These are phyloP conservation scores for Mythimna albipuncta DNA, from an alignment of 2,888 invertebrate genomes.

Conservation along the genomic window DNA sequence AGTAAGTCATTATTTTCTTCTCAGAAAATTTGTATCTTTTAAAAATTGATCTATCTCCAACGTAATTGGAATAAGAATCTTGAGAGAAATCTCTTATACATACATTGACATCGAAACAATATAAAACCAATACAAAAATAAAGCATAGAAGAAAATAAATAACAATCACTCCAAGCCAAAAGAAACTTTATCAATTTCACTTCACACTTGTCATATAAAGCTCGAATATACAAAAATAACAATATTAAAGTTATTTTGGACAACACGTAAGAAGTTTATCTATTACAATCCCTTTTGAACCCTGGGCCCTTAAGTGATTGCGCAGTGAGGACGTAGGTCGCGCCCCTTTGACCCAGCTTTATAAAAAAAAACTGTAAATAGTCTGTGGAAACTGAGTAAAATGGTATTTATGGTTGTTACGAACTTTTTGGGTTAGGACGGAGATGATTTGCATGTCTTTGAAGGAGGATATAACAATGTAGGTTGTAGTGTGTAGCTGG, in stretches of 20 bases:
- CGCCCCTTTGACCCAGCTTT: slow-evolving; percentile 56
- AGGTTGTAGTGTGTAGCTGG: background rate
- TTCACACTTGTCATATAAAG: slow-evolving; percentile 10
- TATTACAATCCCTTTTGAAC: slow-evolving; percentile 65
- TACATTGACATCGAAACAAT: background rate
- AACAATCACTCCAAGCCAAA: background rate
- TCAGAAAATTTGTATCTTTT: background rate
- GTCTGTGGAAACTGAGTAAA: slow-evolving; percentile 35
- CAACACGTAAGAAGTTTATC: slow-evolving; percentile 56
- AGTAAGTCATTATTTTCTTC: background rate
- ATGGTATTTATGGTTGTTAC: slow-evolving; percentile 34
- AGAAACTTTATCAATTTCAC: slow-evolving; percentile 18
- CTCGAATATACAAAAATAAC: slow-evolving; percentile 16
- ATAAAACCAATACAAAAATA: background rate
- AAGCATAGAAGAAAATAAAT: background rate
- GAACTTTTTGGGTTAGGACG: slow-evolving; percentile 21
- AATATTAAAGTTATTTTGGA: slow-evolving; percentile 50
- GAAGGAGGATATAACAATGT: no score
- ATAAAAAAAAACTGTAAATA: slow-evolving; percentile 55
- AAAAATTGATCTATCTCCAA: background rate
- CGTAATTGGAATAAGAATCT: background rate
- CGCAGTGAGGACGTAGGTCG: slow-evolving; percentile 51
- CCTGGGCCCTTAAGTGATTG: slow-evolving; percentile 72
- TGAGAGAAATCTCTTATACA: background rate
- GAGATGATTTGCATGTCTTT: slow-evolving; percentile 24